phyloP scores from a whole-genome alignment of 2,888 invertebrate genomes.

The Amiota communis region DNA sequence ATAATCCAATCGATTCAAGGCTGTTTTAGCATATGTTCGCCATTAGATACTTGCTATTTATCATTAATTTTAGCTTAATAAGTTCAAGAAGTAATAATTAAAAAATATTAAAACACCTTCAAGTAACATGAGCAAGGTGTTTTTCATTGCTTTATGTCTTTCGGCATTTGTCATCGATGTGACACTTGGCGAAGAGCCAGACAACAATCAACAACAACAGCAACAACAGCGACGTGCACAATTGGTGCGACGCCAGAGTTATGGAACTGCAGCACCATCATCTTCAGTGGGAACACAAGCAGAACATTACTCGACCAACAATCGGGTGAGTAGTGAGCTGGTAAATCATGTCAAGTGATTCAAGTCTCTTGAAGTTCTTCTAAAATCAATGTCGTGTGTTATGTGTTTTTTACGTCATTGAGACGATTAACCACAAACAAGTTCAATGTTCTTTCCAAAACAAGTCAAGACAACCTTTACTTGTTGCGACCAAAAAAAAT shows the following conservation, averaged over 20 bases:
- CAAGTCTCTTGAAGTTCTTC: not conserved
- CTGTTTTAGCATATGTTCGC: too few relatives aligned
- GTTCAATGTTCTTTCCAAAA: constrained; percentile 13
- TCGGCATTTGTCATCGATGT: not conserved
- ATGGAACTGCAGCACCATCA: too few relatives aligned
- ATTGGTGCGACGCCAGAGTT: too few relatives aligned
- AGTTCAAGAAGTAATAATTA: too few relatives aligned
- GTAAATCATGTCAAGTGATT: not conserved
- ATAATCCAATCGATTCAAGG: not conserved
- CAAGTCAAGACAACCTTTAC: not conserved
- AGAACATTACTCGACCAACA: not conserved
- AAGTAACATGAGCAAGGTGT: not conserved
- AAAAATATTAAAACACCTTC: too few relatives aligned
- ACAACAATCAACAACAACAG: not conserved
- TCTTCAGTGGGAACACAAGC: too few relatives aligned
- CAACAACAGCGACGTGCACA: not conserved
- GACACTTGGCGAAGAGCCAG: not conserved
- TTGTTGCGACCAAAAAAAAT: not conserved
- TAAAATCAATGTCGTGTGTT: not conserved
- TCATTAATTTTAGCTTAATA: too few relatives aligned
- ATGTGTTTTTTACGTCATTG: not conserved
- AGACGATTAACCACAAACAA: not conserved
- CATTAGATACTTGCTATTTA: too few relatives aligned
- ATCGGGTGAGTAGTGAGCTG: not conserved
- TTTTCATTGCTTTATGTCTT: not conserved